Conservation (phyloP, 2,888 invertebrate genomes). For the Epirrhoe alternata region DNA sequence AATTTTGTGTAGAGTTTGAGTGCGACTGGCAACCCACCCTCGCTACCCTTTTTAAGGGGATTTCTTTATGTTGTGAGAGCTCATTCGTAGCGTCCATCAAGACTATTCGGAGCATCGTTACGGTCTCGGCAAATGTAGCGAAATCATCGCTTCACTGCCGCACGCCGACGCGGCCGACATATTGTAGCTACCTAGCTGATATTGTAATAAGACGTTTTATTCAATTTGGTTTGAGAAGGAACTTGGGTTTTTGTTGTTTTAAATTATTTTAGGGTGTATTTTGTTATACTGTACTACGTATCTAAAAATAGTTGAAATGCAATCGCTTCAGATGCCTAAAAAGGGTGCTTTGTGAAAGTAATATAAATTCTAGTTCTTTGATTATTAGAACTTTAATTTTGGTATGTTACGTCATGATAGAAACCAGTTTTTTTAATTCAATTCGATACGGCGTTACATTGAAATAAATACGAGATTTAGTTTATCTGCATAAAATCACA, state of each 20-base stretch:
- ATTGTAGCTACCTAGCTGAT: conserved; percentile 74
- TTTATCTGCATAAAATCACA: no score
- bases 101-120: conserved; percentile 87
- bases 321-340: no score
- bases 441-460: no score
- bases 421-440: no score
- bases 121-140: conserved; percentile 86
- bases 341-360: no score
- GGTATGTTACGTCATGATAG: no score
- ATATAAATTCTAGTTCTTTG: no score
- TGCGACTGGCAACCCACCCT: conserved; percentile 64
- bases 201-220: conserved; percentile 70
- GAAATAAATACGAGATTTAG: no score
- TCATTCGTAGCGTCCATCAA: conserved; percentile 88
- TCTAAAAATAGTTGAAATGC: not conserved
- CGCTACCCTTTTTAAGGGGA: conserved; percentile 85
- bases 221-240: conserved; percentile 62
- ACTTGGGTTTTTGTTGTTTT: conserved; percentile 10
- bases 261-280: conserved; percentile 4
- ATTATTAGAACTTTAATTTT: no score
- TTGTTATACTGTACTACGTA: not conserved
- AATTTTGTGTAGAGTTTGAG: conserved; percentile 58
- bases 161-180: conserved; percentile 69
- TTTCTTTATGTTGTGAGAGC: conserved; percentile 86
- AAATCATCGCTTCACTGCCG: conserved; percentile 83